These are phyloP conservation scores for Panonychus citri DNA, from an alignment of 1,140 invertebrate genomes.

Conservation along the genomic window DNA sequence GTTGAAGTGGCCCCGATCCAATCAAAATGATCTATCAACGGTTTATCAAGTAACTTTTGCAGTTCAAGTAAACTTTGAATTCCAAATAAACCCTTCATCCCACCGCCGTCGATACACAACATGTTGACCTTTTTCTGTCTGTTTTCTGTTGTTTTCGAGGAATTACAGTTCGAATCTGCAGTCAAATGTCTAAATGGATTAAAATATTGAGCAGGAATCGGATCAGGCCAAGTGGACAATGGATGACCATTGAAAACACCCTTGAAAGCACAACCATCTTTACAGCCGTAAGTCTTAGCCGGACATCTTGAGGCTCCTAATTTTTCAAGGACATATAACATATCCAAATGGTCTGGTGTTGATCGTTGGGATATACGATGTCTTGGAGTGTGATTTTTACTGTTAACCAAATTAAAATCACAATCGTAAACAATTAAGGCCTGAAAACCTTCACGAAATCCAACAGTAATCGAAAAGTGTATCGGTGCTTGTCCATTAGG, in stretches of 20 bases:
- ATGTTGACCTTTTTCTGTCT: not conserved
- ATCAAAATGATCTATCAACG: constrained; percentile 66
- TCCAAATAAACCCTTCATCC: constrained; percentile 67
- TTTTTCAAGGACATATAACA: constrained; percentile 4
- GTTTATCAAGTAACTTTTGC: constrained; percentile 38
- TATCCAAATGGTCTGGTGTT: not conserved
- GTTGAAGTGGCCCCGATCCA: constrained; percentile 94
- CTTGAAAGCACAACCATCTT: constrained; percentile 24
- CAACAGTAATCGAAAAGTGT: constrained; percentile 32
- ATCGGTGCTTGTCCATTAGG: constrained; percentile 40
- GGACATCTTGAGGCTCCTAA: constrained; percentile 10
- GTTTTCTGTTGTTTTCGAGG: too few species aligned
- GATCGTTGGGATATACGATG: constrained; percentile 34
- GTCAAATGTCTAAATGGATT: too few species aligned
- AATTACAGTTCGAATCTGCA: too few species aligned
- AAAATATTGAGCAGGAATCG: not conserved
- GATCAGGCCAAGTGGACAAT: too few species aligned
- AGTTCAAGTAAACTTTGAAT: constrained; percentile 65
- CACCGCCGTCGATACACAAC: constrained; percentile 40
- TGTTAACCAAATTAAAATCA: constrained; percentile 35
- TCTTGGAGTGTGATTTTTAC: constrained; percentile 40
- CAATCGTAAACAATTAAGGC: constrained; percentile 71
- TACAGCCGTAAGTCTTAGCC: constrained; percentile 1
- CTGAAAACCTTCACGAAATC: constrained; percentile 20
- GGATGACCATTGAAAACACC: constrained; percentile 15